phyloP scores from a whole-genome alignment of 2,888 invertebrate species.

The Phyllotreta cruciferae region DNA sequence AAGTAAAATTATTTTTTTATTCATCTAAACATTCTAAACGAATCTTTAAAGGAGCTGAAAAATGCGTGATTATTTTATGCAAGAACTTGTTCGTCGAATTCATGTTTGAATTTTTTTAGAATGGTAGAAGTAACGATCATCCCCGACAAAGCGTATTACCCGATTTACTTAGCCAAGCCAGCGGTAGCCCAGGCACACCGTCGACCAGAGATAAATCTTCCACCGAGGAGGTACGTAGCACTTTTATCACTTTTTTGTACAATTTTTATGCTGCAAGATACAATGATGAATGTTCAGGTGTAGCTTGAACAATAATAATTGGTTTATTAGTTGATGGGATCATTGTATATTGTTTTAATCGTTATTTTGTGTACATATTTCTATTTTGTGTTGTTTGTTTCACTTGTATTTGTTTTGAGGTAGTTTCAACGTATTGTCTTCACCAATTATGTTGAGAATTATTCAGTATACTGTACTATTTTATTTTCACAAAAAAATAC shows the following conservation, averaged over 20 bases:
- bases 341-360: no score
- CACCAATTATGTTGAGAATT: no score
- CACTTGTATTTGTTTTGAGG: no score
- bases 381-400: not conserved
- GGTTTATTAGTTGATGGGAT: no score
- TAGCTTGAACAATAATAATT: no score
- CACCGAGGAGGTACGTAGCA: constrained; percentile 81
- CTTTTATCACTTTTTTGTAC: constrained; percentile 21
- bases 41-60: not conserved
- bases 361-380: not conserved
- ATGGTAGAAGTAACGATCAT: constrained; percentile 64
- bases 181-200: constrained; percentile 80
- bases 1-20: no score
- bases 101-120: constrained; percentile 47
- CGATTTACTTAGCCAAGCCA: constrained; percentile 90
- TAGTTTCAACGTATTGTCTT: no score
- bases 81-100: not conserved
- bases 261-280: not conserved
- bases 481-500: no score
- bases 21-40: no score
- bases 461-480: no score
- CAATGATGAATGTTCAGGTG: no score
- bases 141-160: constrained; percentile 92
- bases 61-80: not conserved
- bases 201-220: constrained; percentile 90